phyloP scores from a whole-genome alignment of 2,888 invertebrate genomes.

The Caradrina clavipalpis region DNA sequence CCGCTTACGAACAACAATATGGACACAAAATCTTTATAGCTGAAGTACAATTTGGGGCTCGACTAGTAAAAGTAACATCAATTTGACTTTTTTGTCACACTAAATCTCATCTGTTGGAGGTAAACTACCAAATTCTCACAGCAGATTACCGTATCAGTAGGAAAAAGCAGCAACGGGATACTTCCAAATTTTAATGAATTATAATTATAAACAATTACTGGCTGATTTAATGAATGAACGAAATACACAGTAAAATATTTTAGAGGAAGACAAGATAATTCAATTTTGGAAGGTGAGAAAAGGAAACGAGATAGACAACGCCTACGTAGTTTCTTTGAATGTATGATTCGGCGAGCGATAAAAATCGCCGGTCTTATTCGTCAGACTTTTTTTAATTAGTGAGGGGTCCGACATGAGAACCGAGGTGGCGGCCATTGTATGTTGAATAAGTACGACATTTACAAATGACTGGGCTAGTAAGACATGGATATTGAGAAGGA shows the following conservation, averaged over 20 bases:
- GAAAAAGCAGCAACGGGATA: constrained; percentile 79
- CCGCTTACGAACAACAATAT: constrained; percentile 34
- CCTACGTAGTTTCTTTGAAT: constrained; percentile 86
- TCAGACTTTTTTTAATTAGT: constrained; percentile 90
- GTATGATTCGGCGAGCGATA: constrained; percentile 89
- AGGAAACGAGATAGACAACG: constrained; percentile 83
- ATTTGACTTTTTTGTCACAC: constrained; percentile 48
- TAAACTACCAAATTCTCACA: constrained; percentile 87
- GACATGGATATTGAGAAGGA: constrained; percentile 81
- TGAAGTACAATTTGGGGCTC: constrained; percentile 44
- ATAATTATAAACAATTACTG: constrained; percentile 89
- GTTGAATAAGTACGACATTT: constrained; percentile 85
- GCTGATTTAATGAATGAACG: constrained; percentile 85
- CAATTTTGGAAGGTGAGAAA: constrained; percentile 71
- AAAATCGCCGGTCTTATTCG: constrained; percentile 90
- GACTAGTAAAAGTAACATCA: constrained; percentile 13
- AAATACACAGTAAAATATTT: constrained; percentile 76
- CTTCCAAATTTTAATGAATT: constrained; percentile 86
- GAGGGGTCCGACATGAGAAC: constrained; percentile 89
- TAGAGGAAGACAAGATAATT: constrained; percentile 75
- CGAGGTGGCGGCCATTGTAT: constrained; percentile 86
- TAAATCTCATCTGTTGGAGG: constrained; percentile 64
- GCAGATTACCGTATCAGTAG: constrained; percentile 79
- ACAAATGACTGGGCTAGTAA: constrained; percentile 79
- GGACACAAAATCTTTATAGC: constrained; percentile 46